Conservation (phyloP, 2,113 vertebrate genomes). For the Phycodurus eques region DNA sequence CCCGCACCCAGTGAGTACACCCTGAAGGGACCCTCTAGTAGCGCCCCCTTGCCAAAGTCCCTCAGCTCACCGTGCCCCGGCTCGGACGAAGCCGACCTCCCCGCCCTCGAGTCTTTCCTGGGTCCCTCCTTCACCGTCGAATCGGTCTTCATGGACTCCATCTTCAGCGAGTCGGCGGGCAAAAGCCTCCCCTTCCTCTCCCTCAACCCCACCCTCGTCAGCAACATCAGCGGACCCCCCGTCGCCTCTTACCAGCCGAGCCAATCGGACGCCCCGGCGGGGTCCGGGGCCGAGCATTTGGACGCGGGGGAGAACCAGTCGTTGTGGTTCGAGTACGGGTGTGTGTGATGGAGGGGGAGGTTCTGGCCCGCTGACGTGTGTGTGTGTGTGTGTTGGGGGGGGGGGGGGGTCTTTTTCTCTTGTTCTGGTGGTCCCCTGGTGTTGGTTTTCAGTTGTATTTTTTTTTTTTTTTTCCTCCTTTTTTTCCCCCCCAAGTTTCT, state of each 20-base stretch:
- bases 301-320: constrained; percentile 88
- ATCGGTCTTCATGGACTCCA: constrained; percentile 73
- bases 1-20: constrained; percentile 92
- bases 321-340: constrained; percentile 97
- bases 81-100: constrained; percentile 72
- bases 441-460: constrained; percentile 15
- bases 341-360: constrained; percentile 74
- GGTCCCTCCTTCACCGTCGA: constrained; percentile 77
- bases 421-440: constrained; percentile 39
- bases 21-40: constrained; percentile 41
- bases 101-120: constrained; percentile 72
- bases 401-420: constrained; percentile 14
- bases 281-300: constrained; percentile 54
- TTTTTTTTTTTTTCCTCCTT: constrained; percentile 2
- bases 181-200: constrained; percentile 84
- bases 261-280: constrained; percentile 44
- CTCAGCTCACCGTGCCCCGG: constrained; percentile 69
- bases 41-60: constrained; percentile 64
- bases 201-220: constrained; percentile 90
- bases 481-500: too few relatives aligned
- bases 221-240: constrained; percentile 89
- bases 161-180: constrained; percentile 62
- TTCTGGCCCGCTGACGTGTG: constrained; percentile 19
- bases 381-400: constrained; percentile 14
- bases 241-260: constrained; percentile 39